Base-by-base conservation (phyloP, 2,797 vertebrate genomes). In the Sarcoramphus papa region DNA sequence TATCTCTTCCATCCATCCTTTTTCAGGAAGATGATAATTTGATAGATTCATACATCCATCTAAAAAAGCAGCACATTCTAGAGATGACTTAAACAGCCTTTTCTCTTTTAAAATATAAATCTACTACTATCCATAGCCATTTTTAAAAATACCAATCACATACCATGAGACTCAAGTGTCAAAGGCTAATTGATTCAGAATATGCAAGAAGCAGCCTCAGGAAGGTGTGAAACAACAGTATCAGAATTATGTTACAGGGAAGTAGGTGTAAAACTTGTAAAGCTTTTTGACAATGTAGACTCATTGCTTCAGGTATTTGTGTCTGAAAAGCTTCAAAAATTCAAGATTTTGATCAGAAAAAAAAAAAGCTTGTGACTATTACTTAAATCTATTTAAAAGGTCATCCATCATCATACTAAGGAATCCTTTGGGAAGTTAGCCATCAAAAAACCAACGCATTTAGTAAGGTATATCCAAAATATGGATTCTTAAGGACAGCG, bases 401-500 rank as follows among this genome's bases (percentile, higher is more conserved):
- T 40, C 40, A 75, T 47, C 30, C 7, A 21, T 25, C 37, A 17
- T 24, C 13, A 35, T 25, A 28, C 7, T 24, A 23, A 60, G n/a
- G 41, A 85, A 69, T 74, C n/a, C 31, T 19, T 1, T 48, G 25
- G 10, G 48, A 86, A 82, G 68, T 64, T 10, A 60, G 10, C 7
- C 31, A 83, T 35, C 13, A 77, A 74, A 88, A 77, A 78, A 10
- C 0, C 13, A 64, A 47, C 2, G 8, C 5, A 17, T 73, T 92
- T 63, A 24, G 21, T 59, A 73, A 67, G 9, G 9, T 24, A 54
- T 40, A 69, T 8, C 25, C 45, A 70, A 91, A 95, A 60, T 43
- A 62, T 0, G 1, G 28, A 68, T 60, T 85, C 23, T 70, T 68
- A 68, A 89, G 35, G 54, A 54, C 6, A 3, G 18, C 0, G 0